Percentiles rank a stretch among this genome's conserved stretches.
These are phyloP conservation scores for Cinara cedri DNA, from an alignment of 2,888 invertebrate genomes.

Conservation along the genomic window DNA sequence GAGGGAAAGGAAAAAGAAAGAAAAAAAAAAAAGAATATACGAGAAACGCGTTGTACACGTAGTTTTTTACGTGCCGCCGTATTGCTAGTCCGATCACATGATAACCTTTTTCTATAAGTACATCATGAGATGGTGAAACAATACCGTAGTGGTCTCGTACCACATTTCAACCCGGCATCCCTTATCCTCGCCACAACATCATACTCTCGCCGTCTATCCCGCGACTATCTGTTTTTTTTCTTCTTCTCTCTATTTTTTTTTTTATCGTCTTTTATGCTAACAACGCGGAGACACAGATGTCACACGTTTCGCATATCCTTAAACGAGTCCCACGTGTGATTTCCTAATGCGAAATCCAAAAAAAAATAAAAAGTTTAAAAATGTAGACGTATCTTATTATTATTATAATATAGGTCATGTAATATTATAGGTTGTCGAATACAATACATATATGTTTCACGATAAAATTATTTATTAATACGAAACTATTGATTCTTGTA, in stretches of 20 bases:
- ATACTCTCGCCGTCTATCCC: background rate
- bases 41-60: conserved; percentile 26
- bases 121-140: conserved; percentile 39
- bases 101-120: conserved; percentile 53
- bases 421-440: too few relatives aligned
- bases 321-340: conserved; percentile 12
- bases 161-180: conserved; percentile 33
- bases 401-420: too few relatives aligned
- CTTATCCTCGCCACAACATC: background rate
- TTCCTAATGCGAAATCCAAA: background rate
- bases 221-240: conserved; percentile 7
- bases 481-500: too few relatives aligned
- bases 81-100: conserved; percentile 54
- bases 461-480: too few relatives aligned
- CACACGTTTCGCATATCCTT: conserved; percentile 1
- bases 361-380: too few relatives aligned
- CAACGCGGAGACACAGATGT: conserved; percentile 32
- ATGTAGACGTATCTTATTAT: too few relatives aligned
- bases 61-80: conserved; percentile 15
- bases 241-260: background rate
- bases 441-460: too few relatives aligned
- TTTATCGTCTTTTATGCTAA: background rate
- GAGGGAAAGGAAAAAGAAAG: too few relatives aligned
- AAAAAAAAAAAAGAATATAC: background rate
- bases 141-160: conserved; percentile 30